Percentiles rank a stretch among this genome's conserved stretches.
These are phyloP conservation scores for Indicator indicator DNA, from an alignment of 2,113 vertebrate genomes.

Conservation along the genomic window DNA sequence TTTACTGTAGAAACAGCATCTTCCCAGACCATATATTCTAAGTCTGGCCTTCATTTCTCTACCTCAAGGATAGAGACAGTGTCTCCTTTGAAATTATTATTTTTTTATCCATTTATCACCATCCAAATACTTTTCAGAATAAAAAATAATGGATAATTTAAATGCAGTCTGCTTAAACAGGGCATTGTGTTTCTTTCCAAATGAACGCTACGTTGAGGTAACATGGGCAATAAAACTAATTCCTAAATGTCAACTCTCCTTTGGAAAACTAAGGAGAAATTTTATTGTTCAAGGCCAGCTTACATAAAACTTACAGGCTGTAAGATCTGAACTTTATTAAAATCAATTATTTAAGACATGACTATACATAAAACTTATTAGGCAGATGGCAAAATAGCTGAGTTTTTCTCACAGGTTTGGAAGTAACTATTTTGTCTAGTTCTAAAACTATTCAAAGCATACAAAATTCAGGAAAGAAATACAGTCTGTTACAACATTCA, in stretches of 20 bases:
- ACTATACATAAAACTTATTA: not conserved
- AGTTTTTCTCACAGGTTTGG: not conserved
- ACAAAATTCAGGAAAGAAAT: not conserved
- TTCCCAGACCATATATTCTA: not conserved
- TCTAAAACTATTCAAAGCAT: not conserved
- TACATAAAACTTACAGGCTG: not conserved
- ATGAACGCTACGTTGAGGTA: conserved; percentile 27
- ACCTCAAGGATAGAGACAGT: not conserved
- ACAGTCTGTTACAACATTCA: not conserved
- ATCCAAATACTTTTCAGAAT: conserved; percentile 23
- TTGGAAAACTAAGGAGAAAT: conserved; percentile 45
- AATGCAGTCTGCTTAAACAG: conserved; percentile 29
- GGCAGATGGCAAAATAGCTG: not conserved
- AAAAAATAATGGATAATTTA: conserved; percentile 45
- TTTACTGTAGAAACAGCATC: not conserved
- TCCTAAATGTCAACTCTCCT: conserved; percentile 30
- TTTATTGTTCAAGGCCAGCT: conserved; percentile 1
- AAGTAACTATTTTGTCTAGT: not conserved
- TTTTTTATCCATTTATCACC: conserved; percentile 16
- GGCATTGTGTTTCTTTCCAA: conserved; percentile 28
- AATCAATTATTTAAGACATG: not conserved
- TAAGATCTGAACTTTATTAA: not conserved
- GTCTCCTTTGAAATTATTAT: not conserved
- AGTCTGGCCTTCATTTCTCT: conserved; percentile 8
- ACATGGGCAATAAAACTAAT: conserved; percentile 40